These are phyloP conservation scores for Garrulus glandarius DNA, from an alignment of 2,797 vertebrate species.

Conservation along the genomic window DNA sequence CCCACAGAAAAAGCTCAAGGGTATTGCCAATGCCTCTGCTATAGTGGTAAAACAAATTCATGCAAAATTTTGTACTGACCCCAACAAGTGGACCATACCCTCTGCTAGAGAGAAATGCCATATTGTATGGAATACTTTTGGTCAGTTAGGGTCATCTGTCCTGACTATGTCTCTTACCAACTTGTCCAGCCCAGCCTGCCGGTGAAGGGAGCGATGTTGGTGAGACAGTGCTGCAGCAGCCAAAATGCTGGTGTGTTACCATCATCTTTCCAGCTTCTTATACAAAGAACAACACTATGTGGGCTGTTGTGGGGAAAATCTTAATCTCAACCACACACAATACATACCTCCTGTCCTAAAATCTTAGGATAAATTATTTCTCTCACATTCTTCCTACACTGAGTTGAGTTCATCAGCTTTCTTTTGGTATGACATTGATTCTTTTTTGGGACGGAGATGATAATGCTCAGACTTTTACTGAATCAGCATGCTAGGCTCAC, in stretches of 20 bases:
- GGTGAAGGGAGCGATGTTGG: no score
- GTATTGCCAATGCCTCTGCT: not conserved
- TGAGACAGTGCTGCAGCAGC: not conserved
- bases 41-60: not conserved
- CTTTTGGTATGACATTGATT: not conserved
- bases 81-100: not conserved
- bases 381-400: not conserved
- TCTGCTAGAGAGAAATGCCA: not conserved
- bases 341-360: not conserved
- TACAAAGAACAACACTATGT: not conserved
- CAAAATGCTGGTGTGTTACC: not conserved
- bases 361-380: not conserved
- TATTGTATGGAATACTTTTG: not conserved
- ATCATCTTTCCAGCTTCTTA: not conserved
- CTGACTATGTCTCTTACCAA: rapidly evolving
- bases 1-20: not conserved
- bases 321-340: not conserved
- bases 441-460: not conserved
- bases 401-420: not conserved
- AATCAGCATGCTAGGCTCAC: not conserved
- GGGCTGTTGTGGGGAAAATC: not conserved
- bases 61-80: not conserved
- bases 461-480: not conserved
- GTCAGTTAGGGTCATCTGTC: not conserved
- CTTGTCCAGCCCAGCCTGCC: not conserved